These are phyloP conservation scores for Thoracochromis brauschi DNA, from an alignment of 2,113 vertebrate species.

Conservation along the genomic window DNA sequence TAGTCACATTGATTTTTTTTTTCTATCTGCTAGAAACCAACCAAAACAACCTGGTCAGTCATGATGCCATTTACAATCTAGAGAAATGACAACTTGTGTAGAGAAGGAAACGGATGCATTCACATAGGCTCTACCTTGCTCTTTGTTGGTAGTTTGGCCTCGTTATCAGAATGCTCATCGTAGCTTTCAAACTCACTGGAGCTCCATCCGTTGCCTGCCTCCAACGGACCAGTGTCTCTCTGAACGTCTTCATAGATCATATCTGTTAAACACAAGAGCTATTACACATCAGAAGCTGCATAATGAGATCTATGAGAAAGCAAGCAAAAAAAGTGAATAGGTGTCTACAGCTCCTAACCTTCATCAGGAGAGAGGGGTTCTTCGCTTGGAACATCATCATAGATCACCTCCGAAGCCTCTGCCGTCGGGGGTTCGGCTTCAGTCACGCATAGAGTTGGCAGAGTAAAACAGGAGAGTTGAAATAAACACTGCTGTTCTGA, in stretches of 20 bases:
- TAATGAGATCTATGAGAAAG: neutral
- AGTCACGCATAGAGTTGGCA: neutral
- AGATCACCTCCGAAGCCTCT: slow-evolving; percentile 81
- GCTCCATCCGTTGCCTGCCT: slow-evolving; percentile 83
- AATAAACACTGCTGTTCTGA: neutral
- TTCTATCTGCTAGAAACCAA: neutral
- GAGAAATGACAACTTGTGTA: neutral
- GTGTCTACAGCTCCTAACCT: slow-evolving; percentile 62
- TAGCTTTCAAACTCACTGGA: slow-evolving; percentile 98
- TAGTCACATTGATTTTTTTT: slow-evolving; percentile 22
- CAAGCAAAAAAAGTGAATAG: neutral
- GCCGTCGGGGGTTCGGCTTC: neutral
- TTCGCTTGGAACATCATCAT: slow-evolving; percentile 89
- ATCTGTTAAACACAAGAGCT: slow-evolving; percentile 32
- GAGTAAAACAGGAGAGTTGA: neutral
- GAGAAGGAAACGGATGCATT: neutral
- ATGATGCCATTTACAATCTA: neutral
- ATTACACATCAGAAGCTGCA: neutral
- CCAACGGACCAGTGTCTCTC: slow-evolving; percentile 34
- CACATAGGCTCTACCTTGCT: slow-evolving; percentile 66
- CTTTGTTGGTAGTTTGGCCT: slow-evolving; percentile 60
- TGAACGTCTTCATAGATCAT: slow-evolving; percentile 82
- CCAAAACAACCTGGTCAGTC: neutral
- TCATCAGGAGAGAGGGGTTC: slow-evolving; percentile 62
- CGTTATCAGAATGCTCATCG: slow-evolving; percentile 84